These are phyloP conservation scores for Hecatera dysodea DNA, from an alignment of 2,888 invertebrate genomes.

Conservation along the genomic window DNA sequence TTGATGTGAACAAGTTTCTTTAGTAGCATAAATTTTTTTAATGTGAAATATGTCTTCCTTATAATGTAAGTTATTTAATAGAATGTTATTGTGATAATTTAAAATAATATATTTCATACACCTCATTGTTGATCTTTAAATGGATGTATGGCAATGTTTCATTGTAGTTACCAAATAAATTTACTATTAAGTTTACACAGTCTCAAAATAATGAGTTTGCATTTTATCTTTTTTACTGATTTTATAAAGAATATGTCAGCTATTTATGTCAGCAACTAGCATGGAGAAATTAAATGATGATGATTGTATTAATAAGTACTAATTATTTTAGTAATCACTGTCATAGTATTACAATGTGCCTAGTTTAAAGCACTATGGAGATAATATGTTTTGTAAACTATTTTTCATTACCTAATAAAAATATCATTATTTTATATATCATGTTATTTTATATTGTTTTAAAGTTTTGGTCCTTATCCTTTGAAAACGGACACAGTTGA, in stretches of 20 bases:
- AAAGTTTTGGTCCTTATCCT: too few species aligned
- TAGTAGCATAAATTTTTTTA: constrained; percentile 63
- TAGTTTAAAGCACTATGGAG: constrained; percentile 37
- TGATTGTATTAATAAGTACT: constrained; percentile 13
- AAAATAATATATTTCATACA: constrained; percentile 53
- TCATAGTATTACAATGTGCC: constrained; percentile 32
- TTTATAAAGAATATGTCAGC: constrained; percentile 26
- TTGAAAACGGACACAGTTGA: too few species aligned
- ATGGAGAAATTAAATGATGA: constrained; percentile 12
- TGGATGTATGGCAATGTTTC: constrained; percentile 52
- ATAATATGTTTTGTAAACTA: constrained; percentile 57
- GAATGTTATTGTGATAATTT: constrained; percentile 74
- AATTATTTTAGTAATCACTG: constrained; percentile 31
- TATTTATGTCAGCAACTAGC: constrained; percentile 9
- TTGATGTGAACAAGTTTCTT: constrained; percentile 58
- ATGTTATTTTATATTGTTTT: too few species aligned
- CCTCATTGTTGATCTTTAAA: constrained; percentile 51
- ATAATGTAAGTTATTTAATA: constrained; percentile 68
- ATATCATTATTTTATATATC: constrained; percentile 2
- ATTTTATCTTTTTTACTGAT: constrained; percentile 30
- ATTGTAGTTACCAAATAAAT: constrained; percentile 64
- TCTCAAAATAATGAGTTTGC: constrained; percentile 34
- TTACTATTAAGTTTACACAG: constrained; percentile 49
- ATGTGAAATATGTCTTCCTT: constrained; percentile 69
- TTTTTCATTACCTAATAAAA: constrained; percentile 60